A percentile compares a stretch with the other conserved stretches of the same genome.
phyloP scores from a whole-genome alignment of 53 echinoderm and acorn worm genomes.

The Crossaster papposus region DNA sequence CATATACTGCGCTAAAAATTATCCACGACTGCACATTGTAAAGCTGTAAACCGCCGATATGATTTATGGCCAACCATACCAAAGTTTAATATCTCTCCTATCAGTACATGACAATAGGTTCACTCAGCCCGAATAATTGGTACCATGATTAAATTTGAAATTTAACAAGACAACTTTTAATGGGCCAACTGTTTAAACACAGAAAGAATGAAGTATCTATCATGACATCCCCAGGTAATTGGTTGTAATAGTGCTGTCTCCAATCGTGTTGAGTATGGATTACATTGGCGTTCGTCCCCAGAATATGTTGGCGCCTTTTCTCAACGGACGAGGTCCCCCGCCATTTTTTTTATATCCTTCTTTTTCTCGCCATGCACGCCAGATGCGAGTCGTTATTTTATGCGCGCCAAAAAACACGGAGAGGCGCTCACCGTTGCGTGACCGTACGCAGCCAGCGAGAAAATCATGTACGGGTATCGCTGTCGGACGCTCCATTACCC shows the following conservation, averaged over 20 bases:
- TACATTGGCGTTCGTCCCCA: constrained; percentile 4
- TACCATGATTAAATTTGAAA: constrained; percentile 1
- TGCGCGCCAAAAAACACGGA: constrained; percentile 34
- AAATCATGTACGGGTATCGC: constrained; percentile 48
- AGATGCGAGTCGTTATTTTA: constrained; percentile 46
- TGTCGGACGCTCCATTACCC: constrained; percentile 45
- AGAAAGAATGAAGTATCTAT: background rate
- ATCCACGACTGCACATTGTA: background rate
- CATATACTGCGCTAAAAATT: background rate
- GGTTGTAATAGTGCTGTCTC: background rate
- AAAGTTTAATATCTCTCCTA: background rate
- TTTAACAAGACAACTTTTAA: constrained; percentile 36
- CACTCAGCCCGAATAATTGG: constrained; percentile 4
- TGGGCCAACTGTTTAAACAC: constrained; percentile 50
- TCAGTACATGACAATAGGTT: background rate
- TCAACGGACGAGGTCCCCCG: background rate
- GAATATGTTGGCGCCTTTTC: constrained; percentile 28
- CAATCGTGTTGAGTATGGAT: constrained; percentile 25
- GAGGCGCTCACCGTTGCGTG: constrained; percentile 1
- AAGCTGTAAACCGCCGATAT: background rate
- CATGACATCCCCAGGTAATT: background rate
- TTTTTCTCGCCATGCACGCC: background rate
- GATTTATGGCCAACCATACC: background rate
- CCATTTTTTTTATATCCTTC: background rate
- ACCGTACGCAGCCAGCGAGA: constrained; percentile 42